Base-by-base conservation (phyloP, 2,888 invertebrate species). In the Pharmacophagus antenor region DNA sequence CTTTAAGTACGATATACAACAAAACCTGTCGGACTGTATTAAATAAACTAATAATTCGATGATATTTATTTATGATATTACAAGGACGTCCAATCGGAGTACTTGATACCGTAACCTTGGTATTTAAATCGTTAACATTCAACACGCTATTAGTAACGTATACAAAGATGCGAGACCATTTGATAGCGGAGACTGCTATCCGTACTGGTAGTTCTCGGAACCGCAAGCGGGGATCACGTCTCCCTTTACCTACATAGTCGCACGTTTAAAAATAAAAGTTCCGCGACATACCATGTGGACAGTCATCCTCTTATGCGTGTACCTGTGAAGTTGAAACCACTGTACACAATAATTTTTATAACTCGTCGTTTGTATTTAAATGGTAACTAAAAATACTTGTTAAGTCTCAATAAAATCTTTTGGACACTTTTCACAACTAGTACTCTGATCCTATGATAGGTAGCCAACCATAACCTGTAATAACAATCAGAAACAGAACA, bases 161-260 rank as follows among this genome's bases (percentile, higher is more conserved):
- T n/a, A 55, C 59, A 25, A n/a, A n/a, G 37, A 22, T 31, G 31
- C 23, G 49, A 59, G 15, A 59, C 58, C 42, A 27, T 12, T 58
- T 21, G 53, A 31, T 44, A 50, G 27, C 50, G 18, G 48, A 23
- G 25, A 58, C 25, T 25, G 41, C 17, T 25, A 50, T 17, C 50
- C 12, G 37, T 59, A 59, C 53, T 48, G 49, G 54, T 54, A 27
- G 25, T 58, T 46, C 48, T 49, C 25, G 20, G 53, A 58, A 58
- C 41, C 47, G 25, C 42, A 49, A 22, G 22, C 22, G 23, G 23
- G 21, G 37, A 21, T 18, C 37, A 22, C 27, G 52, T 25, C 52
- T 52, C 52, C 23, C 22, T 47, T 37, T 44, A 57, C 51, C 8
- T 50, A n/a, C 46, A 52, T 7, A 20, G 23, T 42, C 41, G 49